A percentile compares a stretch with the other conserved stretches of the same genome.
Conservation (phyloP, 2,797 vertebrate species). For the Pachyuromys duprasi region DNA sequence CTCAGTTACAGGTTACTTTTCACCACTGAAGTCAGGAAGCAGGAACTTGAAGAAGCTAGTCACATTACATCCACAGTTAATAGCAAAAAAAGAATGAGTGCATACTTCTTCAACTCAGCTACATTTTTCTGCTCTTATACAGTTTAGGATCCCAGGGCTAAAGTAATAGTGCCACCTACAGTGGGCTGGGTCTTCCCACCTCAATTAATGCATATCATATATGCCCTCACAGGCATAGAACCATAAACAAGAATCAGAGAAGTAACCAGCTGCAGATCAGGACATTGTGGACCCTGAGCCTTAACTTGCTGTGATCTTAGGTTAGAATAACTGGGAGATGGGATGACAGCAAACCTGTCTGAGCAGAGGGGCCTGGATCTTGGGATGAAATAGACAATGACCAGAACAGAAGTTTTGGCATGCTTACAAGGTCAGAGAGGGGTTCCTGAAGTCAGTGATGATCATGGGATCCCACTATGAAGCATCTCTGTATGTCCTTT, state of each 20-base stretch:
- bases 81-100: background rate
- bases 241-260: constrained; percentile 19
- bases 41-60: background rate
- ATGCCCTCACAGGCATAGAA: background rate
- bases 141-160: background rate
- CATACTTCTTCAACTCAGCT: background rate
- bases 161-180: background rate
- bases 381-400: constrained; percentile 55
- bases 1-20: background rate
- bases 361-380: background rate
- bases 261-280: background rate
- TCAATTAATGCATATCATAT: background rate
- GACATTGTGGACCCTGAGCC: background rate
- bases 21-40: background rate
- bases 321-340: background rate
- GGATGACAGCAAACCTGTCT: constrained; percentile 19
- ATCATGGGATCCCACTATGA: background rate
- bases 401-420: constrained; percentile 53
- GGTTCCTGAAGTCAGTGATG: background rate
- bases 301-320: background rate
- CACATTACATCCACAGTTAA: background rate
- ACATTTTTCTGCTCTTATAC: background rate
- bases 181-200: background rate
- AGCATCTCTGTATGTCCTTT: background rate
- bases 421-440: background rate